Percentiles rank a stretch among this genome's conserved stretches.
These are phyloP conservation scores for Spheniscus humboldti DNA, from an alignment of 2,797 vertebrate genomes.

Conservation along the genomic window DNA sequence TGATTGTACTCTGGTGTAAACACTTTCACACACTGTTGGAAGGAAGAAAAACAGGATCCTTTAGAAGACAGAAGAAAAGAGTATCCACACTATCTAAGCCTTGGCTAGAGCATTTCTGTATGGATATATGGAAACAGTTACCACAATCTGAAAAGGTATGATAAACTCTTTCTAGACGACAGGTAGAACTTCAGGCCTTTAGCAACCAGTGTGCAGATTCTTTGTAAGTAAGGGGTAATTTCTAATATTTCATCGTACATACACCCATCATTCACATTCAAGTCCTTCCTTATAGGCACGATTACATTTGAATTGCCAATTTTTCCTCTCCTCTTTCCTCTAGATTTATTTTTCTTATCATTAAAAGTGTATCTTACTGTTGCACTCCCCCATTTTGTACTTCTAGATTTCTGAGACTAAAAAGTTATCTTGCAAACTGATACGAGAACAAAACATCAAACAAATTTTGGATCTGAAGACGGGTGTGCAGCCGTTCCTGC, in stretches of 20 bases:
- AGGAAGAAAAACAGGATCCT: slow-evolving; percentile 16
- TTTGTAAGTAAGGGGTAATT: neutral
- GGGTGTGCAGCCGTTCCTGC: neutral
- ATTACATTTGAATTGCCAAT: neutral
- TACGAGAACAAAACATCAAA: neutral
- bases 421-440: neutral
- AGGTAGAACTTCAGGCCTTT: neutral
- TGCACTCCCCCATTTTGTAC: neutral
- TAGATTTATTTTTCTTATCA: neutral
- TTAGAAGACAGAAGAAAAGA: slow-evolving; percentile 49
- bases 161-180: neutral
- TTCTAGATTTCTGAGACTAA: neutral
- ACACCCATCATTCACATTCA: neutral
- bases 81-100: slow-evolving; percentile 29
- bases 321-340: neutral
- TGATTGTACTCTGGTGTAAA: neutral
- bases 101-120: neutral
- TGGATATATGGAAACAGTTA: slow-evolving; percentile 25
- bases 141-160: neutral
- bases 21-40: neutral
- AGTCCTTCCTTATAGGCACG: neutral
- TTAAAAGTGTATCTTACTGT: neutral
- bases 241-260: neutral
- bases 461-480: neutral
- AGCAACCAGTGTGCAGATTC: neutral